Evolutionary conservation across 2,797 vertebrate species (phyloP), one percentile per base, ranked within the genome.

Genomic region (Xenentodon cancila): DNA sequence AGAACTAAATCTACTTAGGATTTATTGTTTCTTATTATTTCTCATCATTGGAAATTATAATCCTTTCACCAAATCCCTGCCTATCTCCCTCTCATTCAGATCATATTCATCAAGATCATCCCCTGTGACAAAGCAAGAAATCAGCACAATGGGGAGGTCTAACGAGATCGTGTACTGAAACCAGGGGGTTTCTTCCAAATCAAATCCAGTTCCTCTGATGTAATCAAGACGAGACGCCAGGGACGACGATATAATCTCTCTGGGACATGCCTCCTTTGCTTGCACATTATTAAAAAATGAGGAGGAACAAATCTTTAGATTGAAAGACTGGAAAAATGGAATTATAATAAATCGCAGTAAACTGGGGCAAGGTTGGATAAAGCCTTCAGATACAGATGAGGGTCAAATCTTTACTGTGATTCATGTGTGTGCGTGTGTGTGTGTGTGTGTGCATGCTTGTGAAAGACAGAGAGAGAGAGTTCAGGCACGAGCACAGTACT

Each of bases 1-100:
- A 90, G 88, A 92, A 90, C 88, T 90, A 92, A 93, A 93, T 93
- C 92, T 93, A 92, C 84, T 92, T 92, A 92, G 84, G 89, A 88
- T 92, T 91, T 91, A 91, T 90, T 86, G 89, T 91, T 92, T 89
- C 91, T 92, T 93, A 90, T 91, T 88, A 91, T 91, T 91, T 90
- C 85, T 89, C 84, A 54, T 92, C 88, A 91, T 88, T 87, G 82
- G 68, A 88, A 91, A 91, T 89, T 75, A 89, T 91, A 94, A 93
- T 93, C 90, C 87, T 62, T 81, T 89, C 83, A 87, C 82, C 88
- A 90, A 92, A 91, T 91, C 92, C 88, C 67, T 70, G 65, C 58
- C 68, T 70, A 72, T 85, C 87, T 74, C 84, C 85, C 83, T 75
- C 74, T 70, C 65, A 84, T 80, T 85, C 79, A 90, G 88, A 89